phyloP scores from a whole-genome alignment of 2,888 invertebrate genomes.

The Halocaridina rubra region DNA sequence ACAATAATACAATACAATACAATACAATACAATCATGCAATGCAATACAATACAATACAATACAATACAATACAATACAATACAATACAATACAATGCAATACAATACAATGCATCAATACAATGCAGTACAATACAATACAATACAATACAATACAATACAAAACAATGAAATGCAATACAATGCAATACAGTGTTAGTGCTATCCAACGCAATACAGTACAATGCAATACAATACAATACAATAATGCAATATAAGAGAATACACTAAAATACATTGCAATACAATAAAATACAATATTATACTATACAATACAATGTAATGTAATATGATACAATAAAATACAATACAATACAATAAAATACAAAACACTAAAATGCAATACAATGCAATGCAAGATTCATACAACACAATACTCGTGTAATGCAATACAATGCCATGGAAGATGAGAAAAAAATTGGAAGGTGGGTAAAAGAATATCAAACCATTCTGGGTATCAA shows the following conservation, averaged over 20 bases:
- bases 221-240: neutral
- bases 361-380: neutral
- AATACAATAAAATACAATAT: neutral
- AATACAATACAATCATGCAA: neutral
- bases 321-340: neutral
- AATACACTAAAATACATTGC: neutral
- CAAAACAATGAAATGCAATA: too few relatives aligned
- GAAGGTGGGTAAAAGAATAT: too few relatives aligned
- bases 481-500: too few relatives aligned
- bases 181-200: neutral
- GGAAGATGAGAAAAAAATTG: too few relatives aligned
- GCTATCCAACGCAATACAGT: neutral
- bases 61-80: neutral
- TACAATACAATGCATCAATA: too few relatives aligned
- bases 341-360: neutral
- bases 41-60: neutral
- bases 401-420: neutral
- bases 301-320: neutral
- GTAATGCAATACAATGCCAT: neutral
- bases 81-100: neutral
- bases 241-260: neutral
- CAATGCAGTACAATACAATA: neutral
- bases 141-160: neutral
- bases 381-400: neutral
- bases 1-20: too few relatives aligned